Conservation (phyloP, 1,140 invertebrate species). For the Sweltsa coloradensis region DNA sequence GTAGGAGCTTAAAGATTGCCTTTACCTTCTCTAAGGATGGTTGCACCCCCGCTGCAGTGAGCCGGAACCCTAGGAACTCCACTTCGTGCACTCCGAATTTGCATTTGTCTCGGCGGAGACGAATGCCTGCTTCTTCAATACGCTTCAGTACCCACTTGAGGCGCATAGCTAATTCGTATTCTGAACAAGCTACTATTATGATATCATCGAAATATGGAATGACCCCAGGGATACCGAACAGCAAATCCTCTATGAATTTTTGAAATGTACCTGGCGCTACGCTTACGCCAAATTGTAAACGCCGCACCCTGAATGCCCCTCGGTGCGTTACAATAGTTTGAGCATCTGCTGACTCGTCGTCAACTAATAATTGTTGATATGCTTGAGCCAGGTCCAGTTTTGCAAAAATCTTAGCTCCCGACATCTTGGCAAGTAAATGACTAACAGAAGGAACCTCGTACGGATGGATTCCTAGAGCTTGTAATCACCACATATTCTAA, state of each 20-base stretch:
- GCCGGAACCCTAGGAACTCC: constrained; percentile 24
- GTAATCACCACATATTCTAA: constrained; percentile 28
- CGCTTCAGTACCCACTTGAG: not conserved
- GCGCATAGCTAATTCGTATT: constrained; percentile 13
- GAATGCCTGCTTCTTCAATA: not conserved
- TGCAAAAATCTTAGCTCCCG: constrained; percentile 20
- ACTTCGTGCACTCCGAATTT: constrained; percentile 19
- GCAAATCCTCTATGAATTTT: constrained; percentile 16
- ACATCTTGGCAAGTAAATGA: constrained; percentile 7
- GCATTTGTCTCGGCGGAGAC: constrained; percentile 15
- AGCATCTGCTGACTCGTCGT: constrained; percentile 19
- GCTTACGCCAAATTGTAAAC: constrained; percentile 34
- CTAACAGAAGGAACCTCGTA: too few species aligned
- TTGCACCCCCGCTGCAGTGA: constrained; percentile 23
- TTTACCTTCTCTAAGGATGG: constrained; percentile 21
- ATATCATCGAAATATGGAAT: constrained; percentile 25
- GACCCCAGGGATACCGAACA: constrained; percentile 23
- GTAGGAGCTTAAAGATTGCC: constrained; percentile 17
- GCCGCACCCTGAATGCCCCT: constrained; percentile 32
- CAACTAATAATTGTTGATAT: constrained; percentile 16
- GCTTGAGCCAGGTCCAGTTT: constrained; percentile 11
- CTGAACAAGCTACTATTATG: constrained; percentile 17
- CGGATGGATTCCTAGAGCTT: constrained; percentile 15
- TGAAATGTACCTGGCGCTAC: constrained; percentile 31
- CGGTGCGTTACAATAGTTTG: constrained; percentile 25